Conservation (phyloP, 2,113 vertebrate genomes). For the Cyanoderma ruficeps region DNA sequence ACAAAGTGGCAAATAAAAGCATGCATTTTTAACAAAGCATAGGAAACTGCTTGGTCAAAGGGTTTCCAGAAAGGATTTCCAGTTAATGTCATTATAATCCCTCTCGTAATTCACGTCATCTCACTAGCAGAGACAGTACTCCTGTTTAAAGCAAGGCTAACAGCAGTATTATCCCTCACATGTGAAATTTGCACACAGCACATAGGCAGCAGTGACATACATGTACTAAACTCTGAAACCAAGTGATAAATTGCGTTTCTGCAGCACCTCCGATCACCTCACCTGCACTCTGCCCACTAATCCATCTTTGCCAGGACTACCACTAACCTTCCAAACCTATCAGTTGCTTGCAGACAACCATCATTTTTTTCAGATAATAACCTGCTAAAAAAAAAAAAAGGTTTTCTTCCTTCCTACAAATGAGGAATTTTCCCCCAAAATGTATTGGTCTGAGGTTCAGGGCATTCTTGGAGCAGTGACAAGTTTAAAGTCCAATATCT, state of each 20-base stretch:
- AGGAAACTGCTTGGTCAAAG: neutral
- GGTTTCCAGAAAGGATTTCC: neutral
- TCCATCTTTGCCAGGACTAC: constrained; percentile 58
- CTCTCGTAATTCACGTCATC: neutral
- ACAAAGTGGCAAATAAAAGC: neutral
- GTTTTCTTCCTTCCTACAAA: constrained; percentile 40
- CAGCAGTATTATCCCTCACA: neutral
- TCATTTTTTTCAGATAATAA: constrained; percentile 63
- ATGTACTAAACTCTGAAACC: neutral
- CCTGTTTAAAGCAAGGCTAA: neutral
- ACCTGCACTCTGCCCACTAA: constrained; percentile 61
- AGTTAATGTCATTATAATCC: neutral
- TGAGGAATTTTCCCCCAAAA: constrained; percentile 22
- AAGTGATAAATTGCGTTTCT: constrained; percentile 52
- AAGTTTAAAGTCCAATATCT: constrained; percentile 27
- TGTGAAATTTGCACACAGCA: neutral
- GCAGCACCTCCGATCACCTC: neutral
- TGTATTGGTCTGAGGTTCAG: neutral
- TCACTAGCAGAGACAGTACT: neutral
- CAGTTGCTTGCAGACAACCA: constrained; percentile 39
- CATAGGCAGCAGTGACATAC: neutral
- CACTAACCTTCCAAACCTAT: constrained; percentile 57
- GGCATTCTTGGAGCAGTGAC: neutral
- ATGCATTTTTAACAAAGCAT: neutral
- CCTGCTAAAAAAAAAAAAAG: constrained; percentile 42